A percentile compares a stretch with the other conserved stretches of the same genome.
Conservation (phyloP, 2,113 vertebrate species). For the Apodemus sylvaticus region DNA sequence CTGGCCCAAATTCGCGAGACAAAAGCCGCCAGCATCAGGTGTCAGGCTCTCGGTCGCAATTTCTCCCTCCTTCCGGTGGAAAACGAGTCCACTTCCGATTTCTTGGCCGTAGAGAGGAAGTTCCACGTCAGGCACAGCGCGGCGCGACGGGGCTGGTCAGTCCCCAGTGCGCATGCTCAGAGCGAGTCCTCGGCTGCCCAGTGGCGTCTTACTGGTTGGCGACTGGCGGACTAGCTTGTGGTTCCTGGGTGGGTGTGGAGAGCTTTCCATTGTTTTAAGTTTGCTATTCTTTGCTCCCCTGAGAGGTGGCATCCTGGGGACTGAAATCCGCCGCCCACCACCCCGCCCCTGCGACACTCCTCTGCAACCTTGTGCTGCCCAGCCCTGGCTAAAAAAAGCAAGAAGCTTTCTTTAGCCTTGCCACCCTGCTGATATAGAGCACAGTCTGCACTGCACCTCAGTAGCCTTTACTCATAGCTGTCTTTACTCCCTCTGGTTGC, state of each 20-base stretch:
- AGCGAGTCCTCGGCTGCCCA: not conserved
- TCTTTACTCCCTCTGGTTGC: not conserved
- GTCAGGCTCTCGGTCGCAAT: accelerated
- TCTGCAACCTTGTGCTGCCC: not conserved
- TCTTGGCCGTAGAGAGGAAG: not conserved
- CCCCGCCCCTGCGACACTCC: not conserved
- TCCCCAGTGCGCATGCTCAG: not conserved
- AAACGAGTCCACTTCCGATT: not conserved
- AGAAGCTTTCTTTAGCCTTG: not conserved
- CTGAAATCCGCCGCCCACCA: too few species aligned
- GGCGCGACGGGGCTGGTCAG: accelerated
- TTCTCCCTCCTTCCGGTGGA: not conserved
- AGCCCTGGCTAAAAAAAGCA: too few species aligned
- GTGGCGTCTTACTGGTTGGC: not conserved
- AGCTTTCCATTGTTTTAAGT: not conserved
- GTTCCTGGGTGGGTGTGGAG: not conserved
- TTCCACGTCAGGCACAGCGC: not conserved
- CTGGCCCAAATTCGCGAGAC: accelerated
- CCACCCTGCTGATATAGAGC: not conserved
- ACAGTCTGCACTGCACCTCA: not conserved
- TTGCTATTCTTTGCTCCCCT: not conserved
- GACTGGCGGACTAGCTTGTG: not conserved
- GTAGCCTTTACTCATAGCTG: not conserved
- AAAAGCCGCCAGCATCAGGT: accelerated
- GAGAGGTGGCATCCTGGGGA: too few species aligned